Conservation (phyloP, 2,797 vertebrate species). For the Emys orbicularis region DNA sequence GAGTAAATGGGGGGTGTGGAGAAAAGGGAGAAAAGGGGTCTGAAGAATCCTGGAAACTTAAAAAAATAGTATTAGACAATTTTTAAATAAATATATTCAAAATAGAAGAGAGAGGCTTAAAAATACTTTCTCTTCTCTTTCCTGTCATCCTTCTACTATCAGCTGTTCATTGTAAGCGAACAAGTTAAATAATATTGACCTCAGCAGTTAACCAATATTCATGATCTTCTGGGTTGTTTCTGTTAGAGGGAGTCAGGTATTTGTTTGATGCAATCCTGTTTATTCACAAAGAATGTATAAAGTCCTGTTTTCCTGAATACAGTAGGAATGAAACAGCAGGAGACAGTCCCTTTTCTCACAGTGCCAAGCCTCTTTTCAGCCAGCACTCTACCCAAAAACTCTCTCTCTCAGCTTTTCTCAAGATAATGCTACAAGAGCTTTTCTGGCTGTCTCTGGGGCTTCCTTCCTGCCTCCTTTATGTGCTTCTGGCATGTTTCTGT, state of each 20-base stretch:
- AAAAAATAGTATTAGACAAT: not conserved
- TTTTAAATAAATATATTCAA: not conserved
- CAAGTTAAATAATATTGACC: not conserved
- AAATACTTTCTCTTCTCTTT: not conserved
- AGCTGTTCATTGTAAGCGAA: not conserved
- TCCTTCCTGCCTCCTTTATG: no score
- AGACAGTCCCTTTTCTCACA: not conserved
- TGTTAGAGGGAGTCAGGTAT: not conserved
- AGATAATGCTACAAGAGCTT: not conserved
- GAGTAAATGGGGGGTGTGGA: not conserved
- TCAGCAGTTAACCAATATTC: not conserved
- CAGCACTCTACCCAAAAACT: not conserved
- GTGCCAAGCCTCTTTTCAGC: not conserved
- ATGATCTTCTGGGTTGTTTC: not conserved
- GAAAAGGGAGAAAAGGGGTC: not conserved
- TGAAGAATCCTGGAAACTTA: not conserved
- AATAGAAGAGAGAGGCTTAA: not conserved
- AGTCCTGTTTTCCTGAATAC: not conserved
- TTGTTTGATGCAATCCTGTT: not conserved
- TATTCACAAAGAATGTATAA: not conserved
- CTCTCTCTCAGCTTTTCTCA: not conserved
- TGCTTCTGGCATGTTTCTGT: no score
- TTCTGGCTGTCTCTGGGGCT: no score
- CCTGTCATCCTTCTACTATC: not conserved
- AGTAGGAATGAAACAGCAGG: not conserved